These are phyloP conservation scores for Fragum fragum DNA, from an alignment of 2,888 invertebrate genomes.

Conservation along the genomic window DNA sequence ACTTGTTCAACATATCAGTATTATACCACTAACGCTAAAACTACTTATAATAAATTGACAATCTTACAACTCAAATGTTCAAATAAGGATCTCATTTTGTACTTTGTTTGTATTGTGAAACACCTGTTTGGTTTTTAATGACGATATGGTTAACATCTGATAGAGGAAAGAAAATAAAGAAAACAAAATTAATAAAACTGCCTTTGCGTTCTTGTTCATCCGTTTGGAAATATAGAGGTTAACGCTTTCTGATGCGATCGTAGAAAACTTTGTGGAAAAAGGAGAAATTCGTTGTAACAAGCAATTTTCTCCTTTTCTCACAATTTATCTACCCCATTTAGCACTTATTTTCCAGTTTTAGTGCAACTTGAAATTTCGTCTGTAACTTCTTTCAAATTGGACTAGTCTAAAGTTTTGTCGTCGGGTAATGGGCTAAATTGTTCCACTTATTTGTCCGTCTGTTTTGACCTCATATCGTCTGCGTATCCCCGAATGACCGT, in stretches of 20 bases:
- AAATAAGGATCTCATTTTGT: slow-evolving; percentile 9
- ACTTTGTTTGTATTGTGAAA: neutral
- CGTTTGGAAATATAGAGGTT: no score
- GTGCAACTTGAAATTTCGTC: no score
- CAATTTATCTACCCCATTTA: neutral
- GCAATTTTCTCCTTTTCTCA: neutral
- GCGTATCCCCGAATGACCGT: no score
- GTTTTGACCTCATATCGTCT: no score
- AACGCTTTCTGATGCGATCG: no score
- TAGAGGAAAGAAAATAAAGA: neutral
- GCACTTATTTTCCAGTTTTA: no score
- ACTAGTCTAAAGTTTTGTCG: no score
- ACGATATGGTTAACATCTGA: slow-evolving; percentile 10
- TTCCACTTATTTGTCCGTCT: no score
- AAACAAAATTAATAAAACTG: slow-evolving; percentile 2
- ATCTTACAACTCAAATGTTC: neutral
- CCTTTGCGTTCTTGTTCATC: neutral
- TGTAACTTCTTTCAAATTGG: no score
- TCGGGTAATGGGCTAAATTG: no score
- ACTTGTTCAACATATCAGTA: slow-evolving; percentile 4
- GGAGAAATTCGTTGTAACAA: neutral
- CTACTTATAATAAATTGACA: neutral
- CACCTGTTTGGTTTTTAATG: slow-evolving; percentile 2
- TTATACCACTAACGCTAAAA: slow-evolving; percentile 4
- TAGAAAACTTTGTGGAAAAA: slow-evolving; percentile 8